These are phyloP conservation scores for Urophycis tenuis DNA, from an alignment of 2,797 vertebrate genomes.

Conservation along the genomic window DNA sequence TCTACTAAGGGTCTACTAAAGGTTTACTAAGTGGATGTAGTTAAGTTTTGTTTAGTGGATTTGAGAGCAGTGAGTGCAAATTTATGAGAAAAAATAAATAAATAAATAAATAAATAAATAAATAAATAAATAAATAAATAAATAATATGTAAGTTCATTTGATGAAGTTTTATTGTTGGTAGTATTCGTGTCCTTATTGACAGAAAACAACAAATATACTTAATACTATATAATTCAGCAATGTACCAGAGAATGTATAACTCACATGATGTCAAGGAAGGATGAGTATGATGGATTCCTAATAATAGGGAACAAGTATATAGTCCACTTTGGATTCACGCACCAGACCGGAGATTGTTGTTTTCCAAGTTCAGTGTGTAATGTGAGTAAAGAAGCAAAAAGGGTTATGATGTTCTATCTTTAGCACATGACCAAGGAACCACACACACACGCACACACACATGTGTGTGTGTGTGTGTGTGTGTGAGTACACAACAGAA, in stretches of 20 bases:
- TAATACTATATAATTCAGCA: too few species aligned
- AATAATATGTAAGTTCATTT: too few species aligned
- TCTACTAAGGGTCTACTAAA: too few species aligned
- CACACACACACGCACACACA: constrained; percentile 23
- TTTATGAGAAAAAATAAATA: too few species aligned
- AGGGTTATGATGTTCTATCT: constrained; percentile 29
- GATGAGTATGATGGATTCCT: not conserved
- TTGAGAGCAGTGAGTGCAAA: too few species aligned
- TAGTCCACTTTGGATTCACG: not conserved
- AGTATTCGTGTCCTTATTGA: not conserved
- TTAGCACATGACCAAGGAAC: constrained; percentile 4
- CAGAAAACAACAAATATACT: too few species aligned
- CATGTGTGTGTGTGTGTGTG: not conserved
- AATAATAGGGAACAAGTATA: not conserved
- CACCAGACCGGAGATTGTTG: not conserved
- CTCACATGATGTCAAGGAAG: not conserved
- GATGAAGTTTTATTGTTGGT: not conserved
- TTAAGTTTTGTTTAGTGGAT: too few species aligned
- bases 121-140: too few species aligned
- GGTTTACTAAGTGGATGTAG: too few species aligned
- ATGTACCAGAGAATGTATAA: not conserved
- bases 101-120: too few species aligned
- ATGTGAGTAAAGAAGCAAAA: constrained; percentile 10
- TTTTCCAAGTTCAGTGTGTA: constrained; percentile 2
- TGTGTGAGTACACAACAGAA: constrained; percentile 18